Percentiles rank a stretch among this genome's conserved stretches.
Evolutionary conservation across 2,113 vertebrate genomes (phyloP).

Genomic region (Nesospiza acunhae): DNA sequence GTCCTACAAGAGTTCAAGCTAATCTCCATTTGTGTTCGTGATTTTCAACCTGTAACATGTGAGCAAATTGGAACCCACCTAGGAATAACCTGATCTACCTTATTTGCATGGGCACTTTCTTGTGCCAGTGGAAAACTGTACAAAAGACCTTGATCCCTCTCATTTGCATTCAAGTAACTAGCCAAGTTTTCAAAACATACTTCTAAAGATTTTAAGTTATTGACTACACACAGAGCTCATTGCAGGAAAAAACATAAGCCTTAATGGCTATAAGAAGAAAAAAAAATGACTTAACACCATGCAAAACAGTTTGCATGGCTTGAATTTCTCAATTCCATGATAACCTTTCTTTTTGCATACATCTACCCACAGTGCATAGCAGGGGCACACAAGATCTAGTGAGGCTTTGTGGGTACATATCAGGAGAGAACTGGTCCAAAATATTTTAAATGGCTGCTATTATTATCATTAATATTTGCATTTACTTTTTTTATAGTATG

Average conservation of each 20-base stretch:
- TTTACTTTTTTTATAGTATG: background rate
- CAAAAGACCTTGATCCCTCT: background rate
- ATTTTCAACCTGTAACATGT: background rate
- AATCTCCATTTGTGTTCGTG: background rate
- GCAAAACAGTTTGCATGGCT: background rate
- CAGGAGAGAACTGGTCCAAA: background rate
- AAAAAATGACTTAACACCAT: background rate
- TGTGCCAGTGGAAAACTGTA: background rate
- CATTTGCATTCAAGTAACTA: conserved; percentile 2
- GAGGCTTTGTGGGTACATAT: background rate
- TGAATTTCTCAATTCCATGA: background rate
- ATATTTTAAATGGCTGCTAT: background rate
- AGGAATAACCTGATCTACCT: background rate
- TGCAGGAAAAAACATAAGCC: background rate
- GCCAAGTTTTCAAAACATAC: background rate
- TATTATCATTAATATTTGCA: background rate
- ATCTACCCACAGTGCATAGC: accelerated
- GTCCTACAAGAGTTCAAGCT: background rate
- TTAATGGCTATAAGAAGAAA: background rate
- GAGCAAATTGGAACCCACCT: background rate
- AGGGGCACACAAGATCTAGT: background rate
- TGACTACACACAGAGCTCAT: background rate
- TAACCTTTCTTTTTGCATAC: background rate
- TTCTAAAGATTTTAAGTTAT: background rate
- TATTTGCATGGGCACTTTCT: background rate